Evolutionary conservation across 1,140 invertebrate species (phyloP).

Genomic region (Drosophila pectinifera): DNA sequence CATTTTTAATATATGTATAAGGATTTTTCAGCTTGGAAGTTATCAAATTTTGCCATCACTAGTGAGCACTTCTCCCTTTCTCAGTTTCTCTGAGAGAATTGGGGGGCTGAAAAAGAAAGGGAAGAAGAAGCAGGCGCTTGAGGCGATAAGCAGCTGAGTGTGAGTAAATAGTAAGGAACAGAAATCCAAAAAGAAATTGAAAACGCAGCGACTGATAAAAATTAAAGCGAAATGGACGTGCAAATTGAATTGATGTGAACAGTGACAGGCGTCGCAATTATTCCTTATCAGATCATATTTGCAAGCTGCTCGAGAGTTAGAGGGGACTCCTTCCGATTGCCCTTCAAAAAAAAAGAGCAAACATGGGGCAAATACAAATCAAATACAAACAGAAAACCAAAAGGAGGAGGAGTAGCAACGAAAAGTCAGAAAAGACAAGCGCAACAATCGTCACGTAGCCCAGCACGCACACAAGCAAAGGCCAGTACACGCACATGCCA

Average conservation of each 20-base stretch:
- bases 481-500: slow-evolving; percentile 21
- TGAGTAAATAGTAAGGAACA: slow-evolving; percentile 27
- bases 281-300: slow-evolving; percentile 32
- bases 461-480: slow-evolving; percentile 44
- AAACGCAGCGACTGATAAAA: slow-evolving; percentile 24
- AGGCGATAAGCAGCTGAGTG: slow-evolving; percentile 45
- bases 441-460: slow-evolving; percentile 74
- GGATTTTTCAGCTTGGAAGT: neutral
- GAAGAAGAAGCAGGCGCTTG: slow-evolving; percentile 19
- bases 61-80: slow-evolving; percentile 1
- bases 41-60: slow-evolving; percentile 2
- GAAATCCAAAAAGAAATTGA: slow-evolving; percentile 8
- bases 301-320: slow-evolving; percentile 8
- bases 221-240: slow-evolving; percentile 13
- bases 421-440: slow-evolving; percentile 68
- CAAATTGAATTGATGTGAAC: slow-evolving; percentile 28
- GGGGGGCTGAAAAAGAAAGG: slow-evolving; percentile 9
- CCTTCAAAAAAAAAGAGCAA: slow-evolving; percentile 58
- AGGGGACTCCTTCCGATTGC: slow-evolving; percentile 44
- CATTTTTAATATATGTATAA: too few relatives aligned
- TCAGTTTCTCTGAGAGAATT: slow-evolving; percentile 8
- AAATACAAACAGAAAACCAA: slow-evolving; percentile 42
- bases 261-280: slow-evolving; percentile 25
- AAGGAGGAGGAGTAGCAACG: slow-evolving; percentile 42
- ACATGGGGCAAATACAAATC: slow-evolving; percentile 21